Base-by-base conservation (phyloP, 2,888 invertebrate genomes). In the Nowickia ferox region DNA sequence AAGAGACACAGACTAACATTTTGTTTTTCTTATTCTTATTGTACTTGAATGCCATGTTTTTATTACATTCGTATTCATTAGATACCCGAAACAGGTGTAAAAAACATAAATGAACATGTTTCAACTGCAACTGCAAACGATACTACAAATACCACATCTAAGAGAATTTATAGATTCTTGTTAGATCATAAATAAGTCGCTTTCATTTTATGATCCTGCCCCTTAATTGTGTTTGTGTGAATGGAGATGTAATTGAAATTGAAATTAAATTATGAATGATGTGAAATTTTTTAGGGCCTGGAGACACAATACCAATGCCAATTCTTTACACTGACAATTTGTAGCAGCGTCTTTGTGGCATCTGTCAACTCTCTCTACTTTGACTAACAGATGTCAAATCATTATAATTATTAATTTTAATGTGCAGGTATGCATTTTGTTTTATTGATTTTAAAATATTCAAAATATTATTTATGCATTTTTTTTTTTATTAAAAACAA, bases 41-140 rank as follows among this genome's bases (percentile, higher is more conserved):
- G 78, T 71, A 79, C 78, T 83, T 83, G 65, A 79, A 79, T 83
- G 79, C 38, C 63, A 55, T 51, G 44, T 38, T 44, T 79, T 71
- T 63, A 75, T 69, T 78, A 63, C 51, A 51, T 22, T 69, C 68
- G 65, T 48, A 75, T 86, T 68, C 74, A 84, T 77, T 86, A 84
- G 86, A 84, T 84, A 66, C 57, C 72, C 74, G 57, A 63, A 80
- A 81, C 86, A 86, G 86, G 86, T 86, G 86, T 85, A 85, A 85
- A 82, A 22, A 17, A 71, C 55, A 71, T 78, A 85, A 81, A 75
- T 81, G 75, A 82, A 78, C 74, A 85, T 75, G 75, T 85, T 85
- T 85, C 44, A 65, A 10, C n/a, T 44, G 71, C 71, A 71, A 72
- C 46, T 65, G 71, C 55, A 46, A 40, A 2, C 22, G 63, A 15